Base-by-base conservation (phyloP, 2,113 vertebrate species). In the Tachuris rubrigastra region DNA sequence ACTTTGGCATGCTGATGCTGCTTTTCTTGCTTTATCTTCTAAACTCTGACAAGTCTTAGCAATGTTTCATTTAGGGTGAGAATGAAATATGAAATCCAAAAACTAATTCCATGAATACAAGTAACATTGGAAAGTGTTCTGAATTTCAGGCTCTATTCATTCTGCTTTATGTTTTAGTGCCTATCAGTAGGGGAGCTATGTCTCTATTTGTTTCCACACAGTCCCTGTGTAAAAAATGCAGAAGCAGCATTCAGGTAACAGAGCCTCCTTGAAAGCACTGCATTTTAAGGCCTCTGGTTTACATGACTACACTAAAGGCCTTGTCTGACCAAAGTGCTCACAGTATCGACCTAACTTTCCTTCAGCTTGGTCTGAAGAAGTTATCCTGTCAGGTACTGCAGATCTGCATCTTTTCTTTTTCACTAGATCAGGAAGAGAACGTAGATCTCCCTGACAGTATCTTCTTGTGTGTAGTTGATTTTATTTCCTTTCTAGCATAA, bases 401-500 rank as follows among this genome's bases (percentile, higher is more conserved):
- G 31, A 46, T 67, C 28, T 79, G 33, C 47, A 44, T 72, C 65
- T 81, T 84, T 44, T 77, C 33, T 62, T 79, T 95, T 75, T 60
- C 83, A 67, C 9, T 80, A 52, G 47, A 42, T 59, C 37, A 86
- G 53, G 39, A 91, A 39, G 28, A 85, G 50, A 82, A 10, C 23
- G 67, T 20, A 75, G 47, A 85, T 65, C 23, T 59, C 17, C 14
- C 24, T 69, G 75, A n/a, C n/a, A 52, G 8, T 41, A 58, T 75
- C 30, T 87, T 85, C 85, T 41, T 90, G 59, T n/a, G 42, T 52
- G 21, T 65, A 79, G 55, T 86, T 92, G 83, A 84, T 81, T 81
- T 77, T 84, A 63, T 68, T 87, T 97, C 53, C 37, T 91, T 92
- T 46, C 58, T 82, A 81, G n/a, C 66, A 82, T 42, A 52, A 87